Base-by-base conservation (phyloP, 2,797 vertebrate genomes). In the Semaprochilodus insignis region DNA sequence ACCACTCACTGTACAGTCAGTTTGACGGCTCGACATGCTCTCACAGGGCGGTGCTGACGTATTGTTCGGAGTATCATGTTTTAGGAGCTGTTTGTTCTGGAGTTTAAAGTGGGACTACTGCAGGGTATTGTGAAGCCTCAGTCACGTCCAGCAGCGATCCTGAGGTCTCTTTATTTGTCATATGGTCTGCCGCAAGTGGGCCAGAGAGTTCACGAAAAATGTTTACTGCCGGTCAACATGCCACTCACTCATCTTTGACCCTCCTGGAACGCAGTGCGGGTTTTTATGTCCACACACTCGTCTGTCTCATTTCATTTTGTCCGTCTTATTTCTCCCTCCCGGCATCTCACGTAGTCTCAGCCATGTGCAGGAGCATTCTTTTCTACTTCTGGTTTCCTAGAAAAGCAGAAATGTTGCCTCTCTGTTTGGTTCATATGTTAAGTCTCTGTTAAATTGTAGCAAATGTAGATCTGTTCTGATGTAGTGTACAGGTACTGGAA, bases 41-140 rank as follows among this genome's bases (percentile, higher is more conserved):
- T 80, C 82, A 62, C 81, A 72, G 85, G 83, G 27, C 86, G 62
- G 74, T 84, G 79, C 80, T 91, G 85, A 81, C 78, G 74, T 59
- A 83, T 81, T 81, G 83, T 63, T 87, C 83, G 81, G 80, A 69
- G 83, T 87, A 87, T 90, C 80, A 60, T 88, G 87, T 92, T 92
- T 89, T 88, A 89, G 84, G 55, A 83, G 85, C 79, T 91, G 89
- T 92, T 92, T 90, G 85, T 69, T 60, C 91, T 94, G 92, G 92
- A 93, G 88, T 77, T 67, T 78, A 84, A 78, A 78, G 89, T 88
- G 85, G 89, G 88, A 86, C 67, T 72, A 72, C 66, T 79, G 70
- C 59, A 54, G 74, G 31, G 88, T 86, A 88, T 74, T 84, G 87
- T 84, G 81, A 82, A 82, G 71, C 70, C 80, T 88, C 52, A 16